Percentiles rank a stretch among this genome's conserved stretches.
Evolutionary conservation across 1,140 invertebrate species (phyloP).

Genomic region (Eurosta solidaginis): DNA sequence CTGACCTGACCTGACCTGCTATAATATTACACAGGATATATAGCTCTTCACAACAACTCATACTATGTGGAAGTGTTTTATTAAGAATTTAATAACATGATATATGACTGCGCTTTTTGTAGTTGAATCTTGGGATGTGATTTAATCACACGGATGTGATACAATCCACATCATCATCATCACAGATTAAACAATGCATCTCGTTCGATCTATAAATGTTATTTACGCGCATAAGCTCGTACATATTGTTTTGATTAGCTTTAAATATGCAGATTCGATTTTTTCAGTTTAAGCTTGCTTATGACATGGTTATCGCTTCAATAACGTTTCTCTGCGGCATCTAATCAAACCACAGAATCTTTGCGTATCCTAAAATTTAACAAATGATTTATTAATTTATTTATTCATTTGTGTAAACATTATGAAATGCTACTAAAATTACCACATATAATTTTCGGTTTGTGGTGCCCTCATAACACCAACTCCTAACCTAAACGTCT

Average conservation of each 20-base stretch:
- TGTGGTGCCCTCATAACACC: slow-evolving; percentile 89
- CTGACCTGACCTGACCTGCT: too few species aligned
- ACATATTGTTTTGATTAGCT: background rate
- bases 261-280: slow-evolving; percentile 14
- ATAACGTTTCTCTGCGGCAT: background rate
- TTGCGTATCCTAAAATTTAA: slow-evolving; percentile 51
- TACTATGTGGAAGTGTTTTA: slow-evolving; percentile 5
- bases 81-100: background rate
- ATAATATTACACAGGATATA: background rate
- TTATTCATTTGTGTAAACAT: background rate
- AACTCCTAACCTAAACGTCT: slow-evolving; percentile 92
- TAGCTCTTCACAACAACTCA: background rate
- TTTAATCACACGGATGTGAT: background rate
- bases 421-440: slow-evolving; percentile 49
- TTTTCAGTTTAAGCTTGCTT: background rate
- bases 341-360: slow-evolving; percentile 59
- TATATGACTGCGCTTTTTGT: background rate
- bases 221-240: background rate
- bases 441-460: slow-evolving; percentile 82
- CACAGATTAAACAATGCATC: slow-evolving; percentile 14
- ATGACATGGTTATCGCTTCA: background rate
- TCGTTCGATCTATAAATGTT: background rate
- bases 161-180: slow-evolving; percentile 17
- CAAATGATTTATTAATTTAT: slow-evolving; percentile 29
- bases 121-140: too few species aligned